A percentile compares a stretch with the other conserved stretches of the same genome.
These are phyloP conservation scores for Gambusia yucatana DNA, from an alignment of 2,797 vertebrate species.

Conservation along the genomic window DNA sequence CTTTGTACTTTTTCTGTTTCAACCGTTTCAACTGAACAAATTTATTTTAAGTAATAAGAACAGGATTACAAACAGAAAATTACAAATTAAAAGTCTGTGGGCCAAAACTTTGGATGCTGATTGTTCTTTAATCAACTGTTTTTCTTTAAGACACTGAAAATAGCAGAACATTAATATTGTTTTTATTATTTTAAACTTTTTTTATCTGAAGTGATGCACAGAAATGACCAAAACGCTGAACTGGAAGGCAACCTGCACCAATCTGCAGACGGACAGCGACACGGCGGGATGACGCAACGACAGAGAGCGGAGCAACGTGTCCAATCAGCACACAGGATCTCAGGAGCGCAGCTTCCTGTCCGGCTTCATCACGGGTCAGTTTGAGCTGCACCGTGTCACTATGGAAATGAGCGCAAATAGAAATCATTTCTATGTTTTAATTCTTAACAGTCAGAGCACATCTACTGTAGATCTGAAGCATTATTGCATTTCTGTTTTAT, in stretches of 20 bases:
- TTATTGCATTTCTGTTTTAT: background rate
- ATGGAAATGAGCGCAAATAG: constrained; percentile 29
- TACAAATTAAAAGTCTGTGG: too few species aligned
- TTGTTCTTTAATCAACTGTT: background rate
- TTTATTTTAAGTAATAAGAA: too few species aligned
- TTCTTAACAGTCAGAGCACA: constrained; percentile 1
- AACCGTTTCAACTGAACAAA: too few species aligned
- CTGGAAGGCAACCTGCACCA: constrained; percentile 23
- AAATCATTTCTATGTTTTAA: constrained; percentile 22
- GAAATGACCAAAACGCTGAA: background rate
- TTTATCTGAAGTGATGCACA: background rate
- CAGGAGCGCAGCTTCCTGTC: constrained; percentile 20
- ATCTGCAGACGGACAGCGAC: constrained; percentile 25
- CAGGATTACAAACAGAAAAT: too few species aligned
- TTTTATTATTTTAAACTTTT: background rate
- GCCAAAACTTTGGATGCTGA: too few species aligned
- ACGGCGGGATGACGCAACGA: constrained; percentile 26
- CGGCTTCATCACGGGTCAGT: constrained; percentile 21
- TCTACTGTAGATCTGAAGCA: background rate
- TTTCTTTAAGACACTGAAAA: background rate
- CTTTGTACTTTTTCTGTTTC: too few species aligned
- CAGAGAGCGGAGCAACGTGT: constrained; percentile 20
- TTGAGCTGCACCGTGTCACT: constrained; percentile 16
- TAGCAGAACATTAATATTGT: too few species aligned
- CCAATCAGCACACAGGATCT: constrained; percentile 28